Conservation (phyloP, 2,113 vertebrate species). For the Tor tambroides region DNA sequence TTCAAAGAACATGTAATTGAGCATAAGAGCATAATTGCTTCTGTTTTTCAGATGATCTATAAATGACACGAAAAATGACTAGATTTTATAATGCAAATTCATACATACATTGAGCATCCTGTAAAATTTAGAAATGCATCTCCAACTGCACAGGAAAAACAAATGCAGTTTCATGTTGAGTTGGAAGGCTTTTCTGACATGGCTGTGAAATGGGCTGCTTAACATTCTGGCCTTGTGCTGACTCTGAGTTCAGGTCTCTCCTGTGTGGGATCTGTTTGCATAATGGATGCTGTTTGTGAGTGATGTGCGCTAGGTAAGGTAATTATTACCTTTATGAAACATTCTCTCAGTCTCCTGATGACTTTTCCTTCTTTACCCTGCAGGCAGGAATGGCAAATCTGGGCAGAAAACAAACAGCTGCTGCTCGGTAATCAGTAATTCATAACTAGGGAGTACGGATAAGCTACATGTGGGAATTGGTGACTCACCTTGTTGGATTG, state of each 20-base stretch:
- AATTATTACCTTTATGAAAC: constrained; percentile 59
- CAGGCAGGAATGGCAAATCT: constrained; percentile 23
- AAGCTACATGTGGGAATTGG: constrained; percentile 6
- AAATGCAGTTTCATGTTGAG: not conserved
- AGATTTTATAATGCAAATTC: not conserved
- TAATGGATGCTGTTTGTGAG: constrained; percentile 55
- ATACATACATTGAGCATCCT: not conserved
- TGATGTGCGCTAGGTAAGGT: constrained; percentile 50
- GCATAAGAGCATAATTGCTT: not conserved
- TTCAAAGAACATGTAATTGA: not conserved
- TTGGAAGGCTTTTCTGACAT: constrained; percentile 20
- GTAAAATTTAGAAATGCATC: not conserved
- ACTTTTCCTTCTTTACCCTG: not conserved
- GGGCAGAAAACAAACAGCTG: constrained; percentile 31
- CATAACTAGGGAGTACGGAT: not conserved
- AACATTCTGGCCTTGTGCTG: constrained; percentile 48
- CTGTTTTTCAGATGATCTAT: not conserved
- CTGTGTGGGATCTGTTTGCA: constrained; percentile 48
- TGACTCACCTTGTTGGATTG: constrained; percentile 1
- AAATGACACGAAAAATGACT: too few species aligned
- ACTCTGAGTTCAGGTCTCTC: constrained; percentile 14
- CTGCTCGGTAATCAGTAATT: constrained; percentile 38
- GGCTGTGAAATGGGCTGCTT: constrained; percentile 26
- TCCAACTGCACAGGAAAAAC: not conserved
- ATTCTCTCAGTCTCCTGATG: constrained; percentile 13